phyloP scores from a whole-genome alignment of 2,113 vertebrate genomes.

The Bujurquina vittata region DNA sequence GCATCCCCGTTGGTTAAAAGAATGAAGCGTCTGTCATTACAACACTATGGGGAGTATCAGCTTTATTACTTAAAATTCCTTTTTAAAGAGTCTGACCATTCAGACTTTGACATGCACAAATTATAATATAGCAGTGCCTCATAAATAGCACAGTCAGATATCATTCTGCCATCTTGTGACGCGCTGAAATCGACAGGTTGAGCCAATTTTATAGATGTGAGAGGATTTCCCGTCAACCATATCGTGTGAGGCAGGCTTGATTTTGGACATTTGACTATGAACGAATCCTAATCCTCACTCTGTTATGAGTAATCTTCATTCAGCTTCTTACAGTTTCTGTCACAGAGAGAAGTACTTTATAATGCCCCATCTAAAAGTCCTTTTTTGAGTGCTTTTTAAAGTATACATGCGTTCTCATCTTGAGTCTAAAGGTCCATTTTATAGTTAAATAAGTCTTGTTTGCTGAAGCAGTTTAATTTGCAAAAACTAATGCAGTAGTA shows the following conservation, averaged over 20 bases:
- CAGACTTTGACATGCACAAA: not conserved
- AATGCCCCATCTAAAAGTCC: not conserved
- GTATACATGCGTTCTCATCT: not conserved
- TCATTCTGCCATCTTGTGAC: not conserved
- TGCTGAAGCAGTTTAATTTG: not conserved
- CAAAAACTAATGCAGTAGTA: not conserved
- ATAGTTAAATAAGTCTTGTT: not conserved
- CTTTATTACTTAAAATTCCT: conserved; percentile 72
- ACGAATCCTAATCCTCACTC: not conserved
- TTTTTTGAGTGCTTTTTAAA: not conserved
- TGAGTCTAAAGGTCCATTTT: not conserved
- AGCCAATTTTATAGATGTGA: not conserved
- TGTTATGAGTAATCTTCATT: not conserved
- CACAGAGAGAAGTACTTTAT: not conserved
- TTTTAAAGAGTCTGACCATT: conserved; percentile 26
- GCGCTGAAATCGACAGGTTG: not conserved
- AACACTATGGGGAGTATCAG: conserved; percentile 68
- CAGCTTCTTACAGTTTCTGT: not conserved
- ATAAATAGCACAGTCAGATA: not conserved
- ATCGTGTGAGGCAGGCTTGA: not conserved
- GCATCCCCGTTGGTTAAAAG: conserved; percentile 74
- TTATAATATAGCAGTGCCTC: not conserved
- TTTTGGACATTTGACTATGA: not conserved
- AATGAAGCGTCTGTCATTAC: conserved; percentile 74
- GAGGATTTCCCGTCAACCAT: not conserved